These are phyloP conservation scores for Aphis gossypii DNA, from an alignment of 1,140 invertebrate genomes.

Conservation along the genomic window DNA sequence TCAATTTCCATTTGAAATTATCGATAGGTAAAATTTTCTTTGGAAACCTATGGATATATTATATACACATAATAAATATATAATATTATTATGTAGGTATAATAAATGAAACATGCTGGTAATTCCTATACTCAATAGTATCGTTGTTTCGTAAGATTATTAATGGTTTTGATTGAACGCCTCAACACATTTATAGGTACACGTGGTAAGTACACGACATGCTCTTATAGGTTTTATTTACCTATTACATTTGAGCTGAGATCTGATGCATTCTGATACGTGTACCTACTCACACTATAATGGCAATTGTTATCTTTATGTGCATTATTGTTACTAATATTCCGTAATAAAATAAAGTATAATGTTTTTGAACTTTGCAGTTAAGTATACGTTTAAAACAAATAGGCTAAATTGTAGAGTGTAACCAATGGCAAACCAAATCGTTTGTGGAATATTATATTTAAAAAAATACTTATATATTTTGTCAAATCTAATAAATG, in stretches of 20 bases:
- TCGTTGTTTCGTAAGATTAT: neutral
- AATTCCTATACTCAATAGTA: too few species aligned
- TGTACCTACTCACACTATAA: neutral
- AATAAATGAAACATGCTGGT: neutral
- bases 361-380: too few species aligned
- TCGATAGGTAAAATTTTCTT: too few species aligned
- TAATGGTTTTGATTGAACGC: neutral
- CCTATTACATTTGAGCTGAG: neutral
- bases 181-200: neutral
- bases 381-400: neutral
- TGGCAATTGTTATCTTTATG: neutral
- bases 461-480: neutral
- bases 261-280: neutral
- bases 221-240: neutral
- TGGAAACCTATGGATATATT: too few species aligned
- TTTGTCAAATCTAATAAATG: neutral
- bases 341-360: neutral
- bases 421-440: neutral
- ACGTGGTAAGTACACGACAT: neutral
- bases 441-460: neutral
- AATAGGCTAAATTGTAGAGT: neutral
- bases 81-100: neutral
- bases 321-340: neutral
- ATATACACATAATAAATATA: too few species aligned
- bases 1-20: too few species aligned